Percentiles rank a stretch among this genome's conserved stretches.
phyloP scores from a whole-genome alignment of 1,140 invertebrate genomes.

The Homalodisca vitripennis region DNA sequence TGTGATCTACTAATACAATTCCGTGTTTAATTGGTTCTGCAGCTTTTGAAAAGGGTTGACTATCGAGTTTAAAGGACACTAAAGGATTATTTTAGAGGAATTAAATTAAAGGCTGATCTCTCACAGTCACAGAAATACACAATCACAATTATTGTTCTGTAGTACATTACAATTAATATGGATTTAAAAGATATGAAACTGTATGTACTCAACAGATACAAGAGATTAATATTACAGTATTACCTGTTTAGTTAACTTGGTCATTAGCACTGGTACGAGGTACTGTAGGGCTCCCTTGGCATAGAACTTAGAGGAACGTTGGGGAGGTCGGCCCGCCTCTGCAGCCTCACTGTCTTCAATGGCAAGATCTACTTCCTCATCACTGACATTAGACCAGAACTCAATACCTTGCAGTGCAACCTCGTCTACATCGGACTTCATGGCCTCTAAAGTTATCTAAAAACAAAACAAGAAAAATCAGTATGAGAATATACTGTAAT shows the following conservation, averaged over 20 bases:
- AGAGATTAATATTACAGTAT: constrained; percentile 1
- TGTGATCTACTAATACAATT: too few relatives aligned
- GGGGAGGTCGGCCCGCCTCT: constrained; percentile 89
- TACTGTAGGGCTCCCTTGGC: constrained; percentile 95
- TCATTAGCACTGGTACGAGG: constrained; percentile 90
- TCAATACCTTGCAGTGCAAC: constrained; percentile 98
- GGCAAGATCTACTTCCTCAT: constrained; percentile 96
- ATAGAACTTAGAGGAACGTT: constrained; percentile 87
- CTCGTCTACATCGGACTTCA: constrained; percentile 96
- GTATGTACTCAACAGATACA: not conserved
- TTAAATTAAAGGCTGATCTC: too few relatives aligned
- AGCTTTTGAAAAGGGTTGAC: too few relatives aligned
- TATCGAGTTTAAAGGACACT: too few relatives aligned
- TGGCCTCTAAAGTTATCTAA: constrained; percentile 95
- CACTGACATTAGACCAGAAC: constrained; percentile 99
- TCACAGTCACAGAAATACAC: too few relatives aligned
- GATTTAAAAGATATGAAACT: too few relatives aligned
- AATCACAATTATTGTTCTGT: too few relatives aligned
- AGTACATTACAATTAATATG: too few relatives aligned
- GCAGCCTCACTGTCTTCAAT: constrained; percentile 93
- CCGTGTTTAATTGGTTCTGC: too few relatives aligned
- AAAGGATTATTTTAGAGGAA: too few relatives aligned
- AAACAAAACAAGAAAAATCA: constrained; percentile 26
- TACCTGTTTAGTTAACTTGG: constrained; percentile 91
- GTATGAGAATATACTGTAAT: too few relatives aligned